These are phyloP conservation scores for Cydia strobilella DNA, from an alignment of 1,140 invertebrate species.

Conservation along the genomic window DNA sequence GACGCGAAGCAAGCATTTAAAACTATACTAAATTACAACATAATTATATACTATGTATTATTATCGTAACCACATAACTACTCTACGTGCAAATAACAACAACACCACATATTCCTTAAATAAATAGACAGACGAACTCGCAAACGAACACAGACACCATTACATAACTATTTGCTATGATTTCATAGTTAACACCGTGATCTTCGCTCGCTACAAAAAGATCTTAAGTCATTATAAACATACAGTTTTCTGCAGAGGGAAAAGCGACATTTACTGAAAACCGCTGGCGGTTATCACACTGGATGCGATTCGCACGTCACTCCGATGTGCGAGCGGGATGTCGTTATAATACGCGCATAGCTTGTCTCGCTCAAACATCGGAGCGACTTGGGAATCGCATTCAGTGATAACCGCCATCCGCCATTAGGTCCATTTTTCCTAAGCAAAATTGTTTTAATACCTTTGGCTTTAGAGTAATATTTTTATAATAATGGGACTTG, in stretches of 20 bases:
- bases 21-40: too few species aligned
- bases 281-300: too few species aligned
- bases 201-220: background rate
- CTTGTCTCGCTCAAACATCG: too few species aligned
- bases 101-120: background rate
- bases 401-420: background rate
- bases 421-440: background rate
- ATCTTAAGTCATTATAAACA: background rate
- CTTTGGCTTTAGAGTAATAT: background rate
- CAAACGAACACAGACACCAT: background rate
- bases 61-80: background rate
- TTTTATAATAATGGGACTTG: background rate
- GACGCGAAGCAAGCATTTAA: too few species aligned
- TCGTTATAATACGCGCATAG: too few species aligned
- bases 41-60: too few species aligned
- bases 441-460: background rate
- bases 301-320: too few species aligned
- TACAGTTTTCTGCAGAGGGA: too few species aligned
- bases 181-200: conserved; percentile 13
- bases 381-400: too few species aligned
- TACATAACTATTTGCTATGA: conserved; percentile 6
- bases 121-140: background rate
- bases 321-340: too few species aligned
- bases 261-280: too few species aligned
- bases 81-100: background rate